phyloP scores from a whole-genome alignment of 2,888 invertebrate species.

The Troglohyphantes excavatus region DNA sequence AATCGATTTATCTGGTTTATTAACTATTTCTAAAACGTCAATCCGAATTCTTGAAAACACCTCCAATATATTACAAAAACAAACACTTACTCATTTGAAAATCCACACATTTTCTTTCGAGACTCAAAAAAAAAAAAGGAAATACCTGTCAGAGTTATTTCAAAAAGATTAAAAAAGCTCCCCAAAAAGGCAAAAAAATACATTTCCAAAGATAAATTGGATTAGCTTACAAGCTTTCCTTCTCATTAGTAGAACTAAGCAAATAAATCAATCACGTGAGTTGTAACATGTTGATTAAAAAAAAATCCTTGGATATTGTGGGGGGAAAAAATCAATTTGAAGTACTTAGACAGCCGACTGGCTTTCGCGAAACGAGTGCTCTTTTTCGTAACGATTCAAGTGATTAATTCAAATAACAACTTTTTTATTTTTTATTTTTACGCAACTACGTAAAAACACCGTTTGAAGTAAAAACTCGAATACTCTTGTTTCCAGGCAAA shows the following conservation, averaged over 20 bases:
- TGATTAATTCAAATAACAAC: conserved; percentile 43
- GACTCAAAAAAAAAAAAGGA: background rate
- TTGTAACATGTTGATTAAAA: conserved; percentile 24
- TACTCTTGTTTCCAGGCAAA: background rate
- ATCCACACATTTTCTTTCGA: background rate
- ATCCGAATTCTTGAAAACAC: too few relatives aligned
- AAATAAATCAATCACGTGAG: conserved; percentile 44
- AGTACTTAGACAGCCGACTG: background rate
- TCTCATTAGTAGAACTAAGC: background rate
- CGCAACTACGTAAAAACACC: conserved; percentile 17
- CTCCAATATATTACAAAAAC: too few relatives aligned
- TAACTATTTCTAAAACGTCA: too few relatives aligned
- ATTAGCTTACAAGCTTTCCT: conserved; percentile 39
- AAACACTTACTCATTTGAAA: background rate
- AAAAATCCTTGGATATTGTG: background rate
- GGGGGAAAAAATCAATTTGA: conserved; percentile 7
- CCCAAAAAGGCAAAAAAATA: background rate
- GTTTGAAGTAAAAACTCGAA: conserved; percentile 28
- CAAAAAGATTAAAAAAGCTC: too few relatives aligned
- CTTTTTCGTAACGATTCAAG: conserved; percentile 19
- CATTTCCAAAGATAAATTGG: conserved; percentile 28
- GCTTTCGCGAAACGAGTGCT: conserved; percentile 1
- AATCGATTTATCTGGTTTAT: too few relatives aligned
- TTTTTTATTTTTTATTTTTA: conserved; percentile 22
- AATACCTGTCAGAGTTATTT: background rate